Evolutionary conservation across 2,113 vertebrate genomes (phyloP).

Genomic region (Aix galericulata): DNA sequence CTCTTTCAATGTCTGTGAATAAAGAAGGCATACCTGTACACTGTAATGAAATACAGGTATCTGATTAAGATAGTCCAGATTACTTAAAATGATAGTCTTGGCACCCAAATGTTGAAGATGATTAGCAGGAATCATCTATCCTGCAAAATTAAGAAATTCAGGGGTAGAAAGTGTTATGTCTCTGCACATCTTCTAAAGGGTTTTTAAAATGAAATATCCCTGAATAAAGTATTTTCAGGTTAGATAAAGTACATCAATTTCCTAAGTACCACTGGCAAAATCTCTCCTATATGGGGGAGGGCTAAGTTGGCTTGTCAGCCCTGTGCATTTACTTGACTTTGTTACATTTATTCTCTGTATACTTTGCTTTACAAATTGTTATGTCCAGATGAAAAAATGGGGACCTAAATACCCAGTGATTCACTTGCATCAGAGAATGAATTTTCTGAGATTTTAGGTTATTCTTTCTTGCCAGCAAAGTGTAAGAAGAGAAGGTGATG

Average conservation of each 20-base stretch:
- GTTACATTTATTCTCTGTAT: not conserved
- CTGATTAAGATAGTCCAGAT: not conserved
- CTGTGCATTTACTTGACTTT: not conserved
- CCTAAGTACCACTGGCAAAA: not conserved
- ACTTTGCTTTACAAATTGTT: not conserved
- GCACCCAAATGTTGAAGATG: not conserved
- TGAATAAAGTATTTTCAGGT: not conserved
- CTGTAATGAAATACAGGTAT: not conserved
- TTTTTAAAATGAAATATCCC: not conserved
- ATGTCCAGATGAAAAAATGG: not conserved
- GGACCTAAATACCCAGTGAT: not conserved
- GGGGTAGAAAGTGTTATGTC: not conserved
- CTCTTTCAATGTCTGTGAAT: constrained; percentile 34
- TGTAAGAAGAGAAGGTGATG: not conserved
- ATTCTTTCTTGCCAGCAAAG: not conserved
- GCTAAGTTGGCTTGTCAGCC: not conserved
- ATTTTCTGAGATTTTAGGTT: not conserved
- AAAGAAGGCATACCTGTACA: not conserved
- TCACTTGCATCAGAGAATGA: not conserved
- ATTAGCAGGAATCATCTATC: not conserved
- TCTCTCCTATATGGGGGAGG: not conserved
- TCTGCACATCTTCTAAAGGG: not conserved
- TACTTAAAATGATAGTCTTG: not conserved
- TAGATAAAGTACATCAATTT: not conserved
- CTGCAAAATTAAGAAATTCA: not conserved